Evolutionary conservation across 2,888 invertebrate genomes (phyloP).

Genomic region (Eutolmus rufibarbis): DNA sequence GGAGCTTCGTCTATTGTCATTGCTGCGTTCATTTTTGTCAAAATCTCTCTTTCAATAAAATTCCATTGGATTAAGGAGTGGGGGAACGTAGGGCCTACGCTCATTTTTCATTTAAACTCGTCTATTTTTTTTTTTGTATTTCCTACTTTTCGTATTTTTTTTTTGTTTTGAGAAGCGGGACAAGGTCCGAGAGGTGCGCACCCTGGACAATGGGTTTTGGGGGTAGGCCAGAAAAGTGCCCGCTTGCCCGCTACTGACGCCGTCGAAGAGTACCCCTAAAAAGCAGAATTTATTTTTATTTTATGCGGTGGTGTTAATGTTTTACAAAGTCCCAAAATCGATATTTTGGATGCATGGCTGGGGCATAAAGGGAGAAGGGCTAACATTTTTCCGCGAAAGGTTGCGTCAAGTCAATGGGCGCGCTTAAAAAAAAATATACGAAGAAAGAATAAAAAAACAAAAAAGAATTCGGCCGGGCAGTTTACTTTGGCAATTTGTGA

Average conservation of each 20-base stretch:
- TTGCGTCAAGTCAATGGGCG: slow-evolving; percentile 47
- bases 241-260: neutral
- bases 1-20: slow-evolving; percentile 11
- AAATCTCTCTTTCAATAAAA: slow-evolving; percentile 34
- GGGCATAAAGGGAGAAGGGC: neutral
- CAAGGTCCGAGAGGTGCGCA: neutral
- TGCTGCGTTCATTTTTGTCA: neutral
- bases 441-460: slow-evolving; percentile 7
- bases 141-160: neutral
- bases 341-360: slow-evolving; percentile 22
- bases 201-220: neutral
- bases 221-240: neutral
- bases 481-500: slow-evolving; percentile 48
- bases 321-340: slow-evolving; percentile 44
- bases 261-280: neutral
- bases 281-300: slow-evolving; percentile 48
- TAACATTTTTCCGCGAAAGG: slow-evolving; percentile 44
- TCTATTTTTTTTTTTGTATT: neutral
- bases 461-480: slow-evolving; percentile 42
- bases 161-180: slow-evolving; percentile 11
- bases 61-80: neutral
- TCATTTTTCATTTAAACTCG: slow-evolving; percentile 31
- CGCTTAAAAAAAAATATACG: slow-evolving; percentile 45
- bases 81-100: neutral
- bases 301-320: slow-evolving; percentile 48